Conservation (phyloP, 2,888 invertebrate species). For the Tipula confusa region DNA sequence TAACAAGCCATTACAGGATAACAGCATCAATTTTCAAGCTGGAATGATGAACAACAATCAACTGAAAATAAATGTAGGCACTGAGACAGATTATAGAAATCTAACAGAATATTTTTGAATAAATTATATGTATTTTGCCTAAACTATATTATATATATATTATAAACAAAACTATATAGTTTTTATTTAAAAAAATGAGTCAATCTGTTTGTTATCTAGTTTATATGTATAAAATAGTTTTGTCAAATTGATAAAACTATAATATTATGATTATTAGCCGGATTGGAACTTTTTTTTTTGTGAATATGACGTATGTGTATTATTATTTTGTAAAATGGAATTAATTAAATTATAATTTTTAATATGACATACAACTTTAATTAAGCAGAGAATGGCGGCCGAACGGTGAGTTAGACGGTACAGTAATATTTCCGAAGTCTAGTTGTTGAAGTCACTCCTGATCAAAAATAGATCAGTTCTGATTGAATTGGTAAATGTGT, state of each 20-base stretch:
- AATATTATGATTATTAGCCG: background rate
- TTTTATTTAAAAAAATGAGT: background rate
- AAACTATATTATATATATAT: too few species aligned
- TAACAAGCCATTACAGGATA: too few species aligned
- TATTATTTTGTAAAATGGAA: background rate
- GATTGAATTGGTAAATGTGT: too few species aligned
- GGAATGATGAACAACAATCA: too few species aligned
- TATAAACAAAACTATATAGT: background rate
- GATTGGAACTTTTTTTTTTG: background rate
- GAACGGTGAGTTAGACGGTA: background rate
- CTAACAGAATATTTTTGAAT: too few species aligned
- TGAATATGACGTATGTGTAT: background rate
- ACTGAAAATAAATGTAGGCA: too few species aligned
- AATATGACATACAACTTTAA: background rate
- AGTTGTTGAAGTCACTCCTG: background rate
- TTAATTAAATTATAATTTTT: background rate
- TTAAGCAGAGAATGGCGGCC: background rate
- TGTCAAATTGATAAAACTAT: slow-evolving; percentile 7
- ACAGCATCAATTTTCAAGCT: too few species aligned
- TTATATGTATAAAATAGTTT: background rate
- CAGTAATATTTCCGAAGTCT: background rate
- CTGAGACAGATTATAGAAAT: too few species aligned
- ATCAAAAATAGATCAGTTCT: background rate
- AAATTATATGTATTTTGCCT: background rate
- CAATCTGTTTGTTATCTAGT: background rate